A percentile compares a stretch with the other conserved stretches of the same genome.
Conservation (phyloP, 2,113 vertebrate genomes). For the Callorhinus ursinus region DNA sequence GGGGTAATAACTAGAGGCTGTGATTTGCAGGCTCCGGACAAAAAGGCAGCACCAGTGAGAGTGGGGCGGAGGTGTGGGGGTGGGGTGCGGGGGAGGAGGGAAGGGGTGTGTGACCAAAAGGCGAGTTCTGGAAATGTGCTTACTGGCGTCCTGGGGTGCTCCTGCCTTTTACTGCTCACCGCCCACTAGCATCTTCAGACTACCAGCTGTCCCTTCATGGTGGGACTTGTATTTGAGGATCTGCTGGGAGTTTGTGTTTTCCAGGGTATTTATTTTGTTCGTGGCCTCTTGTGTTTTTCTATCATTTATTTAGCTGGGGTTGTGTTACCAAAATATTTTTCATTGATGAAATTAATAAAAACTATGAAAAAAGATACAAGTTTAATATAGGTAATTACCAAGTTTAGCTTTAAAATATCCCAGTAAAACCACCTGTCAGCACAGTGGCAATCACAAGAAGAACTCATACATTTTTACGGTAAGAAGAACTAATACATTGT, state of each 20-base stretch:
- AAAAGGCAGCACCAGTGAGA: neutral
- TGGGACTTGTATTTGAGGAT: neutral
- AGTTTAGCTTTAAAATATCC: neutral
- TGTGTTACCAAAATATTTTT: neutral
- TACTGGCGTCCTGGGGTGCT: neutral
- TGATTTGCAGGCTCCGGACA: neutral
- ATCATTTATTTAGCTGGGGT: conserved; percentile 2
- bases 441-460: neutral
- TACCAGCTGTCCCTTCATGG: conserved; percentile 29
- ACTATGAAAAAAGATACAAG: neutral
- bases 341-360: neutral
- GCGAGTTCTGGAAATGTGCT: conserved; percentile 27
- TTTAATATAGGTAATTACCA: neutral
- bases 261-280: neutral
- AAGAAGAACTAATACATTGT: neutral
- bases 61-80: neutral
- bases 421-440: neutral
- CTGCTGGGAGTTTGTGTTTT: conserved; percentile 14
- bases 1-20: neutral
- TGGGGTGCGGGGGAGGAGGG: neutral
- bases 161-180: neutral
- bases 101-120: neutral
- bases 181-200: neutral
- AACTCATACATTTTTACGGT: neutral
- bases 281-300: neutral